Evolutionary conservation across 1,140 invertebrate species (phyloP).

Genomic region (Uloborus diversus): DNA sequence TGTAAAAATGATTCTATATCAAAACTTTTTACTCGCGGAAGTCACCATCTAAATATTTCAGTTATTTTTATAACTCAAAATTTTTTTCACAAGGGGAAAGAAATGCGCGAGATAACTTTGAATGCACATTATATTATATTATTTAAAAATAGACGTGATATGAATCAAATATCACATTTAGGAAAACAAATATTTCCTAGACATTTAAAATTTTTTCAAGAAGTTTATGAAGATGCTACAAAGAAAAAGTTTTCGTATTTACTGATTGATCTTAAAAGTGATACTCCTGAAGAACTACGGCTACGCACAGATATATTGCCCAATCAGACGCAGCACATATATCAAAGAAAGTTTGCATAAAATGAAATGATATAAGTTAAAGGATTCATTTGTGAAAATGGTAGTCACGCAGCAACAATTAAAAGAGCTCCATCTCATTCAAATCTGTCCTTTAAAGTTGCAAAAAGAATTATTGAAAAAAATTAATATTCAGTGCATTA

Average conservation of each 20-base stretch:
- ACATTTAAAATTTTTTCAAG: slow-evolving; percentile 7
- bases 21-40: slow-evolving; percentile 2
- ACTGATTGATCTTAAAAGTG: slow-evolving; percentile 15
- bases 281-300: slow-evolving; percentile 11
- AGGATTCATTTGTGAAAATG: background rate
- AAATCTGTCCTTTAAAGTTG: background rate
- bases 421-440: background rate
- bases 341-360: background rate
- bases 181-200: background rate
- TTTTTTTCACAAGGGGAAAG: slow-evolving; percentile 17
- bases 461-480: background rate
- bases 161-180: background rate
- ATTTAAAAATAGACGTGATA: slow-evolving; percentile 3
- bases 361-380: background rate
- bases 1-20: background rate
- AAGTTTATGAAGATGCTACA: slow-evolving; percentile 13
- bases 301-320: slow-evolving; percentile 7
- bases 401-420: background rate
- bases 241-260: slow-evolving; percentile 10
- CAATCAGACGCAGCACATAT: background rate
- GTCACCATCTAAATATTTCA: slow-evolving; percentile 10
- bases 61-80: slow-evolving; percentile 1
- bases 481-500: background rate
- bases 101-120: slow-evolving; percentile 10
- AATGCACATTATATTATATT: slow-evolving; percentile 21